Base-by-base conservation (phyloP, 2,888 invertebrate species). In the Hydropsyche betteni region DNA sequence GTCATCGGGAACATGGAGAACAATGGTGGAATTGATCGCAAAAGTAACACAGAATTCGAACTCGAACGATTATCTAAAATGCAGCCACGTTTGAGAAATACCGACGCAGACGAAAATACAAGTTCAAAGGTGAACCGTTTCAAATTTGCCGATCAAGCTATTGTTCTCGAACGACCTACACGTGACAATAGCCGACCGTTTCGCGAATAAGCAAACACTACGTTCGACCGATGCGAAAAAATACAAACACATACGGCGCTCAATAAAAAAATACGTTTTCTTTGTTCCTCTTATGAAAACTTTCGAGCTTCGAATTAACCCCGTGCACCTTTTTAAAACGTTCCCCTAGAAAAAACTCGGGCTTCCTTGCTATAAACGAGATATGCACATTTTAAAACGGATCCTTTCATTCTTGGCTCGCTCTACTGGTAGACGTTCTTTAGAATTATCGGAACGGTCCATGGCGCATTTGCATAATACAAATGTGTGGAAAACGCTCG, bases 321-420 rank as follows among this genome's bases (percentile, higher is more conserved):
- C 58, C 58, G 8, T 58, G 58, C 14, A 14, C 58, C 7, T 44
- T 44, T 44, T 58, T 16, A 58, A 58, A 24, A 24, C 16, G 58
- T 58, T 53, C 4, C 16, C 14, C 16, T 14, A 3, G 8, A 64
- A 64, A 34, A 64, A 64, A 64, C 12, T 34, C 34, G 34, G 10
- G 8, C 36, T n/a, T 12, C 64, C 36, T 44, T 8, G 34, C 53
- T 50, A 53, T 70, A 70, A 70, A 70, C 58, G 72, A 76, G 52
- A 74, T 76, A 74, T 76, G 74, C 76, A 69, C 74, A 76, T 76
- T 74, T 74, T 74, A 76, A 76, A 74, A 75, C 68, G 44, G 68
- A 75, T 72, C 72, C 51, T 74, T 38, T 76, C 69, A 68, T 58
- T 50, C 44, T 2, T 38, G 16, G 50, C 53, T 53, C 5, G 33